Base-by-base conservation (phyloP, 2,888 invertebrate genomes). In the Bombylius major region DNA sequence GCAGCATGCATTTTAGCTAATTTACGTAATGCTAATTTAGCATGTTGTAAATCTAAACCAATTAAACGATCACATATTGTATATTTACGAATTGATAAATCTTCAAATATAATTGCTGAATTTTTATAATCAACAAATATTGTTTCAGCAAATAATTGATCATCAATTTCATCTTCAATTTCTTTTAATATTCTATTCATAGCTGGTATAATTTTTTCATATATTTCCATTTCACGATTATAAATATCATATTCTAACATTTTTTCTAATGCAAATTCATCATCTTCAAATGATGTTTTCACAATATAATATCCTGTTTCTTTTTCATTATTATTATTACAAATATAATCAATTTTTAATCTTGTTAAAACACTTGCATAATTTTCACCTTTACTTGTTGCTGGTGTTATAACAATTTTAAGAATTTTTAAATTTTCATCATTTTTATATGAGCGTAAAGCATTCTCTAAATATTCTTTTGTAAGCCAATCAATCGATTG, bases 1-100 rank as follows among this genome's bases (percentile, higher is more conserved):
- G 77, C 69, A 1, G 77, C 77, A 63, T 79, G 79, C 65, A 79
- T 77, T 62, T 72, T 72, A 6, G 79, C 78, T 60, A 79, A 56
- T 4, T 75, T 70, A 2, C 67, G 64, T 1, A 79, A 59, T 8
- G 74, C 70, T 13, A 76, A 31, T 57, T 66, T 70, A 0, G 74
- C 63, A 47, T 77, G 74, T 1, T 67, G 66, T 52, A 75, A 57
- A 59, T 79, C 75, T n/a, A 77, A 62, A 5, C 74, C 71, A 1
- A 60, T 42, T 12, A 65, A 54, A 5, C 73, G 66, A 56, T 71
- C 67, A 4, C 67, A 67, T 68, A 73, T 69, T 0, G 62, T 49
- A 56, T 65, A 74, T 3, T 63, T 65, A 3, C 65, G 63, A 3
- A 59, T 64, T 49, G 59, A 62, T 0, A 74, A 65, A 60, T 74